Percentiles rank a stretch among this genome's conserved stretches.
phyloP scores from a whole-genome alignment of 2,888 invertebrate genomes.

The Ormyrus thymus region DNA sequence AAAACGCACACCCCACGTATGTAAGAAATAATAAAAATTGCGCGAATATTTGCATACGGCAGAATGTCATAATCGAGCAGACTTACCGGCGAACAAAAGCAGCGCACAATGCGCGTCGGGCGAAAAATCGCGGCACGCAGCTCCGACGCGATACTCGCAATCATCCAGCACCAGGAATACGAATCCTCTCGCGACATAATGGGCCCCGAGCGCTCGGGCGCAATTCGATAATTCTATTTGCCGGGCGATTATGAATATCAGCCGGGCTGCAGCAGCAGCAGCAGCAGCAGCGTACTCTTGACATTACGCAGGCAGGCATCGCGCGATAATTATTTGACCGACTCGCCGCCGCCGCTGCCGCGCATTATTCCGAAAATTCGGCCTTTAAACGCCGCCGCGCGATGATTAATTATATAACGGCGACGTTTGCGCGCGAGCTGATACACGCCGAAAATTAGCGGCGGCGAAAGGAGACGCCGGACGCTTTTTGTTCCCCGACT shows the following conservation, averaged over 20 bases:
- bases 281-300: conserved; percentile 55
- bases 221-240: conserved; percentile 74
- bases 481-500: conserved; percentile 2
- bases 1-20: too few species aligned
- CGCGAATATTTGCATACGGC: too few species aligned
- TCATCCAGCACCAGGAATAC: conserved; percentile 5
- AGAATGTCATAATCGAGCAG: too few species aligned
- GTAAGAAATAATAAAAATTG: too few species aligned
- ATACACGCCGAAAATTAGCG: conserved; percentile 39
- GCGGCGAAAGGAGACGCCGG: conserved; percentile 16
- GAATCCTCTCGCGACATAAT: conserved; percentile 3
- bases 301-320: neutral
- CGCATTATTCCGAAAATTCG: conserved; percentile 19
- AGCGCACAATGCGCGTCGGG: neutral
- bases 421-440: conserved; percentile 12
- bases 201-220: conserved; percentile 55
- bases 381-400: conserved; percentile 14
- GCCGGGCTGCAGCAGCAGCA: conserved; percentile 57
- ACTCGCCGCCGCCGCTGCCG: conserved; percentile 42
- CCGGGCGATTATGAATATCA: conserved; percentile 73
- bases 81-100: too few species aligned
- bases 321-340: conserved; percentile 57
- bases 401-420: conserved; percentile 57
- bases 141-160: conserved; percentile 3
- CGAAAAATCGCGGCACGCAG: neutral